Conservation (phyloP, 2,888 invertebrate genomes). For the Eudemis profundana region DNA sequence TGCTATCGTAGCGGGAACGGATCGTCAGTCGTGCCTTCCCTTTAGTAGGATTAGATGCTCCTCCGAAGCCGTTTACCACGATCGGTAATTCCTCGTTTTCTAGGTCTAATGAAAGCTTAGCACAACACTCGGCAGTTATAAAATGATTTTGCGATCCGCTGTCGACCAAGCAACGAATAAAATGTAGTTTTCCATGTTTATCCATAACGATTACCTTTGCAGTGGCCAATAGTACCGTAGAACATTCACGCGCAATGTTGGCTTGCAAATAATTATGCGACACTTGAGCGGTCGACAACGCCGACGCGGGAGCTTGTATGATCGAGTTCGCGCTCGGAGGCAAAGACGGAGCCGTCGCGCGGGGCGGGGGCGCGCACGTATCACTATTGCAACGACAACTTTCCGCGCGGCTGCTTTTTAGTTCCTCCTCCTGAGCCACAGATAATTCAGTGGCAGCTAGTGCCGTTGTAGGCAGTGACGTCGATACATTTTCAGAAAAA, state of each 20-base stretch:
- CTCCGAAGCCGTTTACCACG: too few species aligned
- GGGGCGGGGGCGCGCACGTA: background rate
- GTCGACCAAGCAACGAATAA: background rate
- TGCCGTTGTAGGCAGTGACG: background rate
- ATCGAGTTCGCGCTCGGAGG: background rate
- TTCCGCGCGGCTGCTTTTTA: background rate
- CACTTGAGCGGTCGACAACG: background rate
- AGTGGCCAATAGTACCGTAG: too few species aligned
- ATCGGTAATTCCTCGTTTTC: too few species aligned
- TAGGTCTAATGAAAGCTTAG: background rate
- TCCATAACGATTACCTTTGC: too few species aligned
- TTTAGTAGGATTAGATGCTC: too few species aligned
- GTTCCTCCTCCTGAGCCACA: background rate
- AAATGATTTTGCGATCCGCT: constrained; percentile 1
- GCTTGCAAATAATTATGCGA: constrained; percentile 8
- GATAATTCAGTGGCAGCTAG: background rate
- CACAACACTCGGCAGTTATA: background rate
- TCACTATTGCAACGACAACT: background rate
- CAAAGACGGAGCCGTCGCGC: background rate
- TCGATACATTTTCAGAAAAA: background rate
- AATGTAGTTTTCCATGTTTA: background rate
- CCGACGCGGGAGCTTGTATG: background rate
- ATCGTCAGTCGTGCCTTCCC: too few species aligned
- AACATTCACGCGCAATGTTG: too few species aligned
- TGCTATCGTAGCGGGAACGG: too few species aligned